phyloP scores from a whole-genome alignment of 2,888 invertebrate species.

The Phania funesta region DNA sequence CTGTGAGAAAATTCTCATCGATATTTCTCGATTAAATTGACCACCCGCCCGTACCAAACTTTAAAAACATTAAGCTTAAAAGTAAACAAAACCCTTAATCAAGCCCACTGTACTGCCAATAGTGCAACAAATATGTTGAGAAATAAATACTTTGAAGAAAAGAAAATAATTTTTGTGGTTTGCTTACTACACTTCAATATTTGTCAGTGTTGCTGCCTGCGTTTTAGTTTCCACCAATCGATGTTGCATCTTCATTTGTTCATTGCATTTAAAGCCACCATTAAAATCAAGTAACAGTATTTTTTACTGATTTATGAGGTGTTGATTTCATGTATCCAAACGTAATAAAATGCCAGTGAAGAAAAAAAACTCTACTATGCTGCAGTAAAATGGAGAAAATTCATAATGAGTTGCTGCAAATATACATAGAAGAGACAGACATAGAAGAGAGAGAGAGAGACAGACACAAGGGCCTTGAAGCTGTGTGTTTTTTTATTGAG shows the following conservation, averaged over 20 bases:
- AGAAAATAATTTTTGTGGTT: constrained; percentile 30
- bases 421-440: background rate
- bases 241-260: constrained; percentile 47
- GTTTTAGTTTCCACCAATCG: constrained; percentile 8
- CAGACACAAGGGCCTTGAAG: constrained; percentile 40
- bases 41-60: no score
- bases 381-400: constrained; percentile 43
- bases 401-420: constrained; percentile 39
- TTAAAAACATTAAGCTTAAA: no score
- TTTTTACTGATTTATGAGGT: constrained; percentile 63
- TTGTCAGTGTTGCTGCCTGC: constrained; percentile 4
- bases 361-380: background rate
- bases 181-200: background rate
- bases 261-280: constrained; percentile 5
- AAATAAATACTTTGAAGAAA: background rate
- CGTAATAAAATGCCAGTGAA: constrained; percentile 37
- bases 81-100: no score
- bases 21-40: no score
- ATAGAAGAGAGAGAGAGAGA: background rate
- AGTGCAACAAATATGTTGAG: background rate
- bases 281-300: constrained; percentile 50
- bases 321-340: constrained; percentile 65
- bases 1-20: no score
- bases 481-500: background rate
- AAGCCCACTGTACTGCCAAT: constrained; percentile 5